These are phyloP conservation scores for Perizoma flavofasciatum DNA, from an alignment of 2,888 invertebrate species.

Conservation along the genomic window DNA sequence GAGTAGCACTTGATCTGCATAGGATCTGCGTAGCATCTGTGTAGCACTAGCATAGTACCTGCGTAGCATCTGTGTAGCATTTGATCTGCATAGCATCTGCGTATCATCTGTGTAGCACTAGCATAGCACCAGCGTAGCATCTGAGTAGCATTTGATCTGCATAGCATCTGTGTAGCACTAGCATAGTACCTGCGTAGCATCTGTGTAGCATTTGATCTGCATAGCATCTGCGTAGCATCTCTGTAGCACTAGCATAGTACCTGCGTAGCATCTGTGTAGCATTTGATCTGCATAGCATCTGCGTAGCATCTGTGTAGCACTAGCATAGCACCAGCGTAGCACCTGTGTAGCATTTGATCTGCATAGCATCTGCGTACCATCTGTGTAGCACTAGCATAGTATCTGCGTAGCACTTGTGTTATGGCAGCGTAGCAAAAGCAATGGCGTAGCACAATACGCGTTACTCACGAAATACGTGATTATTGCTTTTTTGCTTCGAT, in stretches of 20 bases:
- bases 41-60: background rate
- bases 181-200: background rate
- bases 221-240: background rate
- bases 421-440: constrained; percentile 1
- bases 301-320: background rate
- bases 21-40: background rate
- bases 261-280: background rate
- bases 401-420: background rate
- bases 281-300: background rate
- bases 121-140: background rate
- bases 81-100: background rate
- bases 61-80: background rate
- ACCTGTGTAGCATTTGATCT: too few relatives aligned
- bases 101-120: background rate
- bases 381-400: background rate
- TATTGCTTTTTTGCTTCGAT: too few relatives aligned
- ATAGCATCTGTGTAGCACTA: too few relatives aligned
- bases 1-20: background rate
- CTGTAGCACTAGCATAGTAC: background rate
- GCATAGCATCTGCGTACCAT: background rate
- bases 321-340: background rate
- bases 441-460: background rate
- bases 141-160: too few relatives aligned
- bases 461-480: too few relatives aligned
- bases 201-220: too few relatives aligned